Conservation (phyloP, 2,113 vertebrate species). For the Sinocyclocheilus maitianheensis region DNA sequence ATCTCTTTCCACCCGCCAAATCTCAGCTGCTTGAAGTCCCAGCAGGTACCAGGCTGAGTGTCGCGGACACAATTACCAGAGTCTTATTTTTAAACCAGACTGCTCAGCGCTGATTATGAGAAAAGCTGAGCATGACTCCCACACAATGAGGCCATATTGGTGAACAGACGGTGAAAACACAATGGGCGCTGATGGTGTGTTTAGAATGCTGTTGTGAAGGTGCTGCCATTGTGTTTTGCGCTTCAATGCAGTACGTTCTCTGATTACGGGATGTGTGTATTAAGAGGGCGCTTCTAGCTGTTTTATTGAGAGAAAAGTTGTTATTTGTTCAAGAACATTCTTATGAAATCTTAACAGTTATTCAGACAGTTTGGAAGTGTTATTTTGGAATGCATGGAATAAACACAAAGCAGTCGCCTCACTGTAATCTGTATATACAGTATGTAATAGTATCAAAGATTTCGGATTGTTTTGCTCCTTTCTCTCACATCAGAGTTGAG, state of each 20-base stretch:
- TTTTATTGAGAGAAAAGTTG: neutral
- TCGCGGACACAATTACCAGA: constrained; percentile 46
- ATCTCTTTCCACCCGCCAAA: constrained; percentile 83
- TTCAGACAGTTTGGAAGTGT: neutral
- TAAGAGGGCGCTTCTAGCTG: neutral
- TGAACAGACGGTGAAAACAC: constrained; percentile 28
- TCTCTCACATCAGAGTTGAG: neutral
- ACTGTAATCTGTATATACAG: neutral
- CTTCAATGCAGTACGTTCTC: neutral
- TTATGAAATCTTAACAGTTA: neutral
- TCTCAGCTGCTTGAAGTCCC: constrained; percentile 82
- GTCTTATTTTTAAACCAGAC: constrained; percentile 55
- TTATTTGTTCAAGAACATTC: neutral
- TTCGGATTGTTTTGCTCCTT: neutral
- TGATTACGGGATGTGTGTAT: neutral
- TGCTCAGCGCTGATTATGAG: constrained; percentile 40
- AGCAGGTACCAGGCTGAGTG: constrained; percentile 65
- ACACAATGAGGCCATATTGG: constrained; percentile 50
- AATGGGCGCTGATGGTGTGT: constrained; percentile 27
- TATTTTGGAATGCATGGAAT: neutral
- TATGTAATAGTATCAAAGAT: neutral
- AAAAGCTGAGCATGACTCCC: constrained; percentile 43
- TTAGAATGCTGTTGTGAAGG: constrained; percentile 1
- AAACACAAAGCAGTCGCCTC: neutral
- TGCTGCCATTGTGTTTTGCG: neutral